phyloP scores from a whole-genome alignment of 2,113 vertebrate species.

The Serinus canaria region DNA sequence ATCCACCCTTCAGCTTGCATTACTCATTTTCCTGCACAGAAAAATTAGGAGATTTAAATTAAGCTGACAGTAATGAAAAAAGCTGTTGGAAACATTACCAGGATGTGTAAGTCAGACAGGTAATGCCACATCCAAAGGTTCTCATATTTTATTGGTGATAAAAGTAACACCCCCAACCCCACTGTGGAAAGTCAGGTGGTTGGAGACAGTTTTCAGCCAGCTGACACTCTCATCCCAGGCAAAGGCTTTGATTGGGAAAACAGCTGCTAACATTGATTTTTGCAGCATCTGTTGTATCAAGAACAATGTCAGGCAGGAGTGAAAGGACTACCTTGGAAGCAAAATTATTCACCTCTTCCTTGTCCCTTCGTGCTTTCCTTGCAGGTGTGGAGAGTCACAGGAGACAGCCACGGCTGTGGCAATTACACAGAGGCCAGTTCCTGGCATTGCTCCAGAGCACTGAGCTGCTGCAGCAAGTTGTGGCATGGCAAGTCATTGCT shows the following conservation, averaged over 20 bases:
- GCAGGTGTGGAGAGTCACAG: background rate
- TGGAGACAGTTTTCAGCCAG: constrained; percentile 59
- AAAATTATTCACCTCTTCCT: background rate
- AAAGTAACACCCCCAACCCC: constrained; percentile 18
- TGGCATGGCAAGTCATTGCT: background rate
- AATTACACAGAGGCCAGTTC: background rate
- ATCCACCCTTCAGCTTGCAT: background rate
- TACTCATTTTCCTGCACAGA: background rate
- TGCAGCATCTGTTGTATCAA: background rate
- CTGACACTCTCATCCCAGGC: constrained; percentile 44
- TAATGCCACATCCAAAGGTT: constrained; percentile 25
- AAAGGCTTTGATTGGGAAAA: constrained; percentile 60
- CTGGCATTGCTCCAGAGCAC: background rate
- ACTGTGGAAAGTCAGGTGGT: constrained; percentile 53
- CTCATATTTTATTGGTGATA: constrained; percentile 28
- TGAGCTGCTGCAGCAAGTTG: fast-evolving
- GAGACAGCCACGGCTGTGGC: background rate
- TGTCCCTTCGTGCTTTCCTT: background rate
- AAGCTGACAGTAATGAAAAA: background rate
- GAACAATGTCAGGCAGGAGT: background rate
- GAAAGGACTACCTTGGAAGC: constrained; percentile 32
- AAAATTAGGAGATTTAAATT: background rate
- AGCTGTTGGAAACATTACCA: background rate
- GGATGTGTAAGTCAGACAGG: background rate
- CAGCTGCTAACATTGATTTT: constrained; percentile 52